Evolutionary conservation across 2,888 invertebrate genomes (phyloP).

Genomic region (Lasioglossum villosulum): DNA sequence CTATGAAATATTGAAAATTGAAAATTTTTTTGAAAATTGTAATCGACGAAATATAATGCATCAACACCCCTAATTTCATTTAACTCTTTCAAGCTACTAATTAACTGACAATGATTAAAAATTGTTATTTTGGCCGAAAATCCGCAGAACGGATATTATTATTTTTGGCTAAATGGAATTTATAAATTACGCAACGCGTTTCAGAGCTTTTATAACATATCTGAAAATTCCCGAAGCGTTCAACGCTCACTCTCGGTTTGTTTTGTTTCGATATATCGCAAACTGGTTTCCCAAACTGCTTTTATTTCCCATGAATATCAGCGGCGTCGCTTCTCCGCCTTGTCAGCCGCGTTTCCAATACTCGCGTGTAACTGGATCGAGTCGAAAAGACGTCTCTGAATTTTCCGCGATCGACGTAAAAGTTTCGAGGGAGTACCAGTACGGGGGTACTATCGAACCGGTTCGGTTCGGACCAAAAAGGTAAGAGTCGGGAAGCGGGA

Average conservation of each 20-base stretch:
- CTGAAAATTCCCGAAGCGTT: not conserved
- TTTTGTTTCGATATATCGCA: not conserved
- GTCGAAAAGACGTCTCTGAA: not conserved
- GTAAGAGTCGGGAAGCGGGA: not conserved
- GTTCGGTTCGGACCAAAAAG: not conserved
- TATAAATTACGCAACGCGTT: not conserved
- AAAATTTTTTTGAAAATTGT: too few species aligned
- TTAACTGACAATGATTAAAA: too few species aligned
- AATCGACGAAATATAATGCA: too few species aligned
- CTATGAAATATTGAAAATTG: too few species aligned
- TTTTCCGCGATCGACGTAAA: not conserved
- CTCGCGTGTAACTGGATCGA: not conserved
- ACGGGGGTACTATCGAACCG: not conserved
- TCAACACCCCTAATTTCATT: not conserved
- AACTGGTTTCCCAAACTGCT: not conserved
- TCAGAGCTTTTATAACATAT: not conserved
- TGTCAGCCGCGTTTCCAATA: not conserved
- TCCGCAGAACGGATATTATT: not conserved
- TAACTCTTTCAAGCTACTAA: not conserved
- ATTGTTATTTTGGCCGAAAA: not conserved
- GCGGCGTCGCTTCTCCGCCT: not conserved
- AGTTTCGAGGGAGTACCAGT: not conserved
- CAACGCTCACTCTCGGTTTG: not conserved
- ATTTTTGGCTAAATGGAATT: not conserved
- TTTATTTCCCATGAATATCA: constrained; percentile 3